phyloP scores from a whole-genome alignment of 2,888 invertebrate genomes.

The Elmis aenea region DNA sequence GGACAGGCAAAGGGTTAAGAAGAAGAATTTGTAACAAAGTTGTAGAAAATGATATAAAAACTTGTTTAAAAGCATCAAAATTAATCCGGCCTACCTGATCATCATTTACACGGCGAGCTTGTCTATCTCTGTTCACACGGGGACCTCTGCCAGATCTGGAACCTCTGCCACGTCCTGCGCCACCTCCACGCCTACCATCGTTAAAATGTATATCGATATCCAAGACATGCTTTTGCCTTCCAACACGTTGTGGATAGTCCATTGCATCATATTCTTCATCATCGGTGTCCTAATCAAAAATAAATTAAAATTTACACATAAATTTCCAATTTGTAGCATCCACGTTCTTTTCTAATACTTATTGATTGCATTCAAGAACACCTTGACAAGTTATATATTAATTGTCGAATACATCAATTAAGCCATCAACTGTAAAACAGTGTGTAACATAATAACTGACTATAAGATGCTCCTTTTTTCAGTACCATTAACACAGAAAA shows the following conservation, averaged over 20 bases:
- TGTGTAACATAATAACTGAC: too few species aligned
- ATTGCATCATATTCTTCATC: slow-evolving; percentile 64
- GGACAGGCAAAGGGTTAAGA: too few species aligned
- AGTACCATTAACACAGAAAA: too few species aligned
- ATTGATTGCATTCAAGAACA: too few species aligned
- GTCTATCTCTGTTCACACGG: slow-evolving; percentile 23
- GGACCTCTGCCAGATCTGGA: slow-evolving; percentile 47
- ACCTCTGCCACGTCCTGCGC: slow-evolving; percentile 57
- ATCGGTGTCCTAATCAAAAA: slow-evolving; percentile 37
- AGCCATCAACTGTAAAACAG: too few species aligned
- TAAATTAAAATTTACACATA: slow-evolving; percentile 1
- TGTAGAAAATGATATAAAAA: too few species aligned
- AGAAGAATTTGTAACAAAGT: too few species aligned
- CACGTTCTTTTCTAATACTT: too few species aligned
- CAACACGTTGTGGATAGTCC: slow-evolving; percentile 80
- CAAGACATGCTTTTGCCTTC: slow-evolving; percentile 77
- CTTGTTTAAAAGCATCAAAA: too few species aligned
- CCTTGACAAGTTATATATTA: too few species aligned
- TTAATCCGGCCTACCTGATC: slow-evolving; percentile 25
- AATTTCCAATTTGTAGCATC: not conserved
- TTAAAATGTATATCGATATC: slow-evolving; percentile 87
- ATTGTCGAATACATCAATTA: too few species aligned
- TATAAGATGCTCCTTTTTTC: too few species aligned
- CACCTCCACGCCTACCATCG: slow-evolving; percentile 70
- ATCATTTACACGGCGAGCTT: slow-evolving; percentile 41